Evolutionary conservation across 2,888 invertebrate species (phyloP), one percentile per base, ranked within the genome.

Genomic region (Lissonota sp.): DNA sequence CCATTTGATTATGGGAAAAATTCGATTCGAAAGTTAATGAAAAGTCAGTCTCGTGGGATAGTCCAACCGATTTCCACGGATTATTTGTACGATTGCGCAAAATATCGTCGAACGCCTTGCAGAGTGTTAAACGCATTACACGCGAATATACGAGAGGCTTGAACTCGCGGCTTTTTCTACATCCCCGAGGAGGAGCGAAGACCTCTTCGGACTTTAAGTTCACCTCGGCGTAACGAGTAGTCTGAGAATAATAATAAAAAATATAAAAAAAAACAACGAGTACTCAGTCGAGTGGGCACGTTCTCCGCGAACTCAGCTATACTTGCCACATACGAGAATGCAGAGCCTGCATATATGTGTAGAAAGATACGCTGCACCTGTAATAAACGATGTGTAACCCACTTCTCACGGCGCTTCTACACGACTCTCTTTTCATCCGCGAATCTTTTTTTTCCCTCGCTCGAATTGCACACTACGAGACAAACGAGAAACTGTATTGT

Each of bases 351-450:
- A 64, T 58, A 26, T 26, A 26, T 26, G 26, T 26, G 26, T 26
- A 26, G 26, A 26, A 26, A 26, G 26, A 26, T 26, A 53, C 77
- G 14, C 67, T 67, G 57, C 74, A 79, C 79, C 75, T 75, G 79
- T 75, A 82, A 79, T 72, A 71, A 82, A 60, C 70, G 85, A 85
- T 84, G 85, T 84, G 82, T 87, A 87, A 88, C 89, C 89, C 83
- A 89, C 85, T 89, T 89, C 88, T 85, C 88, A 89, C 82, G 77
- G 7, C 37, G 26, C 64, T 16, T 26, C 26, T 26, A 49, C 12
- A 46, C 66, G 76, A 64, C 80, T 49, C 81, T 84, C 83, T 79
- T 83, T 83, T 70, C 84, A 73, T 75, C 69, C 79, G 62, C 79
- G 66, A 83, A 75, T 82, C 84, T 85, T 86, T 26, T 26, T 26